Base-by-base conservation (phyloP, 2,888 invertebrate species). In the Drepana falcataria region DNA sequence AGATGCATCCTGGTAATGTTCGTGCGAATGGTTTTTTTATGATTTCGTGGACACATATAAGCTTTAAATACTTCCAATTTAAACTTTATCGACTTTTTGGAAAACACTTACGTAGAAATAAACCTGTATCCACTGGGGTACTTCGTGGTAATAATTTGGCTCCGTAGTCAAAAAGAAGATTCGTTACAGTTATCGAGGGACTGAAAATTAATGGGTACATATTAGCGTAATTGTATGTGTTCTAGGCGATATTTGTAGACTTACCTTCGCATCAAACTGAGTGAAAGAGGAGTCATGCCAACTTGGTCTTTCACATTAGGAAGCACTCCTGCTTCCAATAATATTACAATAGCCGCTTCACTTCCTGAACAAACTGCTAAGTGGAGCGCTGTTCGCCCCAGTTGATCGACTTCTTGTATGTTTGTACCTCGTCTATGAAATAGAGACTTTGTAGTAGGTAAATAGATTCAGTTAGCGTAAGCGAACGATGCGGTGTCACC, bases 241-340 rank as follows among this genome's bases (percentile, higher is more conserved):
- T 21, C 21, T 21, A 21, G 21, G 21, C 21, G 2, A 44, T 9
- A 44, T 44, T 4, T 41, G 41, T 41, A 6, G 41, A 7, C 47
- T 55, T 64, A 87, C 89, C 80, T 83, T 69, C 91, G 85, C 77
- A 91, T 79, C 35, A 89, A 60, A 71, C 85, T 79, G 49, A 85
- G 64, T 0, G 85, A 86, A 4, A 92, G 75, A 2, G 92, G 89
- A n/a, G 91, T 88, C 81, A 88, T 82, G 35, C 85, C 86, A 41
- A 91, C 69, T 47, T 80, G 73, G 61, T 92, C 91, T 59, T 80
- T 81, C 1, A 83, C 59, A 51, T 84, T 86, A 5, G 83, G 64
- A 4, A 75, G 59, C 7, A 87, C 76, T 2, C 84, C 84, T 40
- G 81, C 80, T 2, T 71, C 53, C 9, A 92, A 57, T 1, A 92